Evolutionary conservation across 2,113 vertebrate genomes (phyloP).

Genomic region (Nothocercus nigrocapillus): DNA sequence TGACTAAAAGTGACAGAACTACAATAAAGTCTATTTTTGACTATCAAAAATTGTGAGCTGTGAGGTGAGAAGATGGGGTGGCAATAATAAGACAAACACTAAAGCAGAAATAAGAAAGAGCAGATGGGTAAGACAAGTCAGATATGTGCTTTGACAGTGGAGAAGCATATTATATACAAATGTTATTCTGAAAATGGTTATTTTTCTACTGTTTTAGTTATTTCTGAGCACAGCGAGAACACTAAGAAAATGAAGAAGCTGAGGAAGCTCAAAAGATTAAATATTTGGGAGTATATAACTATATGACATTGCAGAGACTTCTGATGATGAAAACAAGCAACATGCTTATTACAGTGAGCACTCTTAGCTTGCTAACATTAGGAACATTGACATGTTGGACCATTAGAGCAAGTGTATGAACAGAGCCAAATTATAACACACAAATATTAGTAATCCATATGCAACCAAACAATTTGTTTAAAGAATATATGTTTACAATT

Average conservation of each 20-base stretch:
- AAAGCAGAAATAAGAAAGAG: neutral
- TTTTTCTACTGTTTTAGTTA: neutral
- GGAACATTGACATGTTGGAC: accelerated
- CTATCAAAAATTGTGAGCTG: neutral
- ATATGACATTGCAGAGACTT: neutral
- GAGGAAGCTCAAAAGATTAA: neutral
- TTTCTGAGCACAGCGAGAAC: neutral
- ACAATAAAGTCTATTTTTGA: neutral
- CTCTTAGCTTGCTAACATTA: neutral
- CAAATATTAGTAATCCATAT: neutral
- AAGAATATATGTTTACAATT: neutral
- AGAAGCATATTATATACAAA: neutral
- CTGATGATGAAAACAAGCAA: neutral
- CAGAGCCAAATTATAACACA: neutral
- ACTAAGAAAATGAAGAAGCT: neutral
- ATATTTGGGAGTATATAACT: neutral
- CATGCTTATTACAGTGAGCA: neutral
- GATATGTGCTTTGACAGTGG: neutral
- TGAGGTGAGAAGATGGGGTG: neutral
- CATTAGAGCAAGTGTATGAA: neutral
- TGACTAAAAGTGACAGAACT: constrained; percentile 34
- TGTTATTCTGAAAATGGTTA: neutral
- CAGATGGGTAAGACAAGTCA: neutral
- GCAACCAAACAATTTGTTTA: neutral
- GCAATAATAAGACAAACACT: constrained; percentile 3